Conservation (phyloP, 2,888 invertebrate genomes). For the Orthosia incerta region DNA sequence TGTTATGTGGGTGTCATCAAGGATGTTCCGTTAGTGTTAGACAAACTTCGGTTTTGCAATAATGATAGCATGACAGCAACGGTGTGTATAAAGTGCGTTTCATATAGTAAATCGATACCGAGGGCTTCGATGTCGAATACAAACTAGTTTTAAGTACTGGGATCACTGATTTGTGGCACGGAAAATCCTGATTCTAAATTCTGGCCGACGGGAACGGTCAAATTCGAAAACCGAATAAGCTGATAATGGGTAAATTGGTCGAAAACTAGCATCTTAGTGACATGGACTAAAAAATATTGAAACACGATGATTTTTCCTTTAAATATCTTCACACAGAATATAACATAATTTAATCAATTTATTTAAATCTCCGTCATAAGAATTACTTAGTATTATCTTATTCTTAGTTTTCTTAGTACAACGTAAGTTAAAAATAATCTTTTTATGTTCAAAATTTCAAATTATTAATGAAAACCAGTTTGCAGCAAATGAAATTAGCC, state of each 20-base stretch:
- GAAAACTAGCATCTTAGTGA: not conserved
- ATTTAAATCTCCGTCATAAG: not conserved
- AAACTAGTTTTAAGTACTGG: slow-evolving; percentile 76
- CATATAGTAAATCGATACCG: slow-evolving; percentile 83
- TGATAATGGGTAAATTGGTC: slow-evolving; percentile 12
- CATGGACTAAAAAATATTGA: not conserved
- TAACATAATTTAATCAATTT: not conserved
- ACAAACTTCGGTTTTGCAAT: slow-evolving; percentile 81
- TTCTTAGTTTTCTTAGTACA: not conserved
- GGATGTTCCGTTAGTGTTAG: slow-evolving; percentile 74
- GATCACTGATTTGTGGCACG: slow-evolving; percentile 60
- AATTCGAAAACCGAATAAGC: slow-evolving; percentile 3
- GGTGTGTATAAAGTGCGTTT: slow-evolving; percentile 80
- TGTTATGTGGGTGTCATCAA: slow-evolving; percentile 38
- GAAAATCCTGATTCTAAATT: slow-evolving; percentile 37
- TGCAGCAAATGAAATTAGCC: slow-evolving; percentile 16
- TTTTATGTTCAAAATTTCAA: not conserved
- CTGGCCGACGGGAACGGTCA: not conserved
- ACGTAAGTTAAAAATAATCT: not conserved
- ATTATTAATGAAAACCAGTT: not conserved
- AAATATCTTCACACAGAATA: not conserved
- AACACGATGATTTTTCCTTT: not conserved
- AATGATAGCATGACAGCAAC: slow-evolving; percentile 83
- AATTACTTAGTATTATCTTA: not conserved
- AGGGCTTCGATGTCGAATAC: slow-evolving; percentile 77